These are phyloP conservation scores for Blastomussa wellsi DNA, from an alignment of 92 coral and sea anemone species.

Conservation along the genomic window DNA sequence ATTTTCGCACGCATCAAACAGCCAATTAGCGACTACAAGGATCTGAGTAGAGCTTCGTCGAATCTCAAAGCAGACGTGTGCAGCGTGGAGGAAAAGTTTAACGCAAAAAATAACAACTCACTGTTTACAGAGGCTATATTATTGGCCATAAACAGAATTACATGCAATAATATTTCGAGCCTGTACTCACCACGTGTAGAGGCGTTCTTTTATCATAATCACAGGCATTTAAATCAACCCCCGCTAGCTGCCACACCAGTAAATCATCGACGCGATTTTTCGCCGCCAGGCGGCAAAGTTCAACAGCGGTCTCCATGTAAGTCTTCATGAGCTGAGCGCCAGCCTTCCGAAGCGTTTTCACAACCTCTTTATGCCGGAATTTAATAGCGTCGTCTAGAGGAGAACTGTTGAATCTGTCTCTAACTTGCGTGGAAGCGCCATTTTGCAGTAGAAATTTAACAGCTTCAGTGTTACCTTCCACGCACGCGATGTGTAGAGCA, in stretches of 20 bases:
- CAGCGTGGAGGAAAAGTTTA: neutral
- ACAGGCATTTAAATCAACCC: slow-evolving; percentile 74
- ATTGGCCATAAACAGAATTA: neutral
- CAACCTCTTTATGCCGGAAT: slow-evolving; percentile 76
- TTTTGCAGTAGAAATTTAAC: slow-evolving; percentile 76
- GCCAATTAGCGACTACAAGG: neutral
- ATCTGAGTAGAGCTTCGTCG: neutral
- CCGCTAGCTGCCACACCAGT: slow-evolving; percentile 78
- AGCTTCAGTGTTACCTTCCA: slow-evolving; percentile 76
- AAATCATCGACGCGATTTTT: slow-evolving; percentile 86
- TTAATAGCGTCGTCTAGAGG: slow-evolving; percentile 91
- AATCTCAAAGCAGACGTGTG: too few species aligned
- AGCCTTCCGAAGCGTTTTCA: slow-evolving; percentile 68
- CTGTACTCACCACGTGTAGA: slow-evolving; percentile 78
- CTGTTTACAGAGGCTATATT: neutral
- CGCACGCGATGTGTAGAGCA: slow-evolving; percentile 93
- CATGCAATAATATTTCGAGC: neutral
- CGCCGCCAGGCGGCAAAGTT: slow-evolving; percentile 86
- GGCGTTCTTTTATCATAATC: slow-evolving; percentile 94
- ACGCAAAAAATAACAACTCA: neutral
- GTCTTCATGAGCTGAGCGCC: slow-evolving; percentile 78
- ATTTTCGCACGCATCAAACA: neutral
- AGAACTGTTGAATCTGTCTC: slow-evolving; percentile 79
- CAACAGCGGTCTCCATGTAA: slow-evolving; percentile 75
- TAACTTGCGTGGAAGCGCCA: slow-evolving; percentile 86